Evolutionary conservation across 2,113 vertebrate genomes (phyloP), one percentile per base, ranked within the genome.

Genomic region (Mormoops blainvillei): DNA sequence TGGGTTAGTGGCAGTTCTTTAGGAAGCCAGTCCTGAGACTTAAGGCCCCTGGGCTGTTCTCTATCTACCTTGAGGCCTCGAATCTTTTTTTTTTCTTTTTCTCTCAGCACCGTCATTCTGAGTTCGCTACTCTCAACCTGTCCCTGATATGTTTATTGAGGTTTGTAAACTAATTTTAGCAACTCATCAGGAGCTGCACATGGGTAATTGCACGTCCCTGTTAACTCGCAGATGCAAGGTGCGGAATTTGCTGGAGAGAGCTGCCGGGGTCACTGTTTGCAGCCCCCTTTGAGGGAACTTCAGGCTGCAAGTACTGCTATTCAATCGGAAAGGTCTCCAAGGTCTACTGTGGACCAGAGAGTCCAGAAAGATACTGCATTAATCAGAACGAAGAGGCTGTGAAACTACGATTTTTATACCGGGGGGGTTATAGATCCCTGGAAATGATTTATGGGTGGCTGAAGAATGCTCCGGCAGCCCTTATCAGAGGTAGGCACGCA

Each of bases 401-500:
- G 45, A 41, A 88, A 86, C 19, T 4, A 50, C 0, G 41, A 58
- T 89, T 96, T 97, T 94, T 74, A 11, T 87, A 56, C 89, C 74
- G 19, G 38, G 67, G 61, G 61, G 71, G 97, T 87, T 73, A 88
- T 7, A 87, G 94, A 76, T 83, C 85, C 58, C 91, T 41, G 81
- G 86, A 97, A 97, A 97, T 83, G 78, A 92, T 98, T 98, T 97
- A 97, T 94, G 91, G 95, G 89, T 76, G 91, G 82, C 10, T 26
- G 95, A 84, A 81, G 91, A 94, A 63, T 24, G 95, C 45, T 95
- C 94, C n/a, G 50, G 73, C 92, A 86, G 96, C 96, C 95, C 96
- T 98, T 97, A 97, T 97, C 97, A 36, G 65, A 93, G 94, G 97
- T 74, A 97, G 93, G 96, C 97, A 98, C 89, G 97, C 97, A 95